Evolutionary conservation across 1,140 invertebrate species (phyloP).

Genomic region (Bactericera cockerelli): DNA sequence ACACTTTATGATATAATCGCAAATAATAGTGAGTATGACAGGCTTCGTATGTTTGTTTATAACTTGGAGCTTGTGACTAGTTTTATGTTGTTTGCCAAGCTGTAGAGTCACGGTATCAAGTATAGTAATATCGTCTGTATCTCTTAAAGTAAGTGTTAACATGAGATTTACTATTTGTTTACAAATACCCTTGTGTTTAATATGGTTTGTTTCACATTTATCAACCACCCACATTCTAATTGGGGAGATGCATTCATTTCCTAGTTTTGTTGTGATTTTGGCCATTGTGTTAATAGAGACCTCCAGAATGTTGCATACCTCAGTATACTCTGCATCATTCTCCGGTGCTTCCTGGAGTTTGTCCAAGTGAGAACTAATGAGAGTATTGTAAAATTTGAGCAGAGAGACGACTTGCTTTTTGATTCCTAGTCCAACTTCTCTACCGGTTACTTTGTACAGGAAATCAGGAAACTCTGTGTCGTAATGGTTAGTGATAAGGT

Average conservation of each 20-base stretch:
- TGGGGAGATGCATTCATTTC: background rate
- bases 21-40: background rate
- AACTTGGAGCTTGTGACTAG: background rate
- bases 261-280: background rate
- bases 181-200: constrained; percentile 5
- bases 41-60: background rate
- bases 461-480: constrained; percentile 1
- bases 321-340: background rate
- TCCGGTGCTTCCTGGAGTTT: background rate
- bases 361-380: background rate
- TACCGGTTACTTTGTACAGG: background rate
- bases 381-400: background rate
- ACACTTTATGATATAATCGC: background rate
- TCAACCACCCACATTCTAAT: background rate
- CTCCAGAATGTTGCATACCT: background rate
- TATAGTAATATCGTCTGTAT: background rate
- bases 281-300: background rate
- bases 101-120: background rate
- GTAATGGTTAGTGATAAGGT: background rate
- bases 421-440: background rate
- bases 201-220: background rate
- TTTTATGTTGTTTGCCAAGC: background rate
- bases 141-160: background rate
- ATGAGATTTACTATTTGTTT: background rate
- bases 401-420: background rate